Percentiles rank a stretch among this genome's conserved stretches.
Conservation (phyloP, 2,888 invertebrate genomes). For the Coenonympha glycerion region DNA sequence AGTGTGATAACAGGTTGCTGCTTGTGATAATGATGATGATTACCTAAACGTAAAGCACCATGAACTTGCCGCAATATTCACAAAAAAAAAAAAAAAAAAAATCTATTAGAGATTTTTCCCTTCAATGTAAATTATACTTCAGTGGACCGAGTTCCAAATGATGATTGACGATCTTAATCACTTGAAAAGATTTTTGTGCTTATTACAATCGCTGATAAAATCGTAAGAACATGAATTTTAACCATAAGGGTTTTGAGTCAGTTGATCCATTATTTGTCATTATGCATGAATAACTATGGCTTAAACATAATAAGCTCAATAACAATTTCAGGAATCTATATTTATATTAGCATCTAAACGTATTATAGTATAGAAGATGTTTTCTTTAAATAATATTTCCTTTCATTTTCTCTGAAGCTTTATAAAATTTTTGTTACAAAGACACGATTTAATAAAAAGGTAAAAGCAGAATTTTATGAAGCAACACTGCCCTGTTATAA, state of each 20-base stretch:
- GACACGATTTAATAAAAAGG: neutral
- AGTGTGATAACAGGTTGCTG: no score
- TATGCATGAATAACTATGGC: no score
- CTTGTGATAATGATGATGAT: no score
- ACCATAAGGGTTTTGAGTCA: no score
- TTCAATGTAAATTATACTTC: neutral
- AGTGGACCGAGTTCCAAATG: neutral
- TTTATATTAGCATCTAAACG: neutral
- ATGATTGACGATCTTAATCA: neutral
- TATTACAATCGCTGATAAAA: neutral
- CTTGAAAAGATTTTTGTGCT: neutral
- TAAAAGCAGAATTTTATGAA: neutral
- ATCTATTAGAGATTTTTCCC: neutral
- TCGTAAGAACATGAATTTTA: neutral
- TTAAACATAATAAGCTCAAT: neutral
- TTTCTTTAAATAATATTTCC: neutral
- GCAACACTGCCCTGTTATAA: neutral
- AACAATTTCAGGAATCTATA: neutral
- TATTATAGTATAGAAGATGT: neutral
- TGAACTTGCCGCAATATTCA: no score
- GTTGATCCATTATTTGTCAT: no score
- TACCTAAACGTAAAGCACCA: no score
- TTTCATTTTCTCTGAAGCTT: neutral
- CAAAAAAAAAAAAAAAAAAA: no score
- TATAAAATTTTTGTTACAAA: neutral